These are phyloP conservation scores for Drosophila pseudotakahashii DNA, from an alignment of 2,888 invertebrate species.

Conservation along the genomic window DNA sequence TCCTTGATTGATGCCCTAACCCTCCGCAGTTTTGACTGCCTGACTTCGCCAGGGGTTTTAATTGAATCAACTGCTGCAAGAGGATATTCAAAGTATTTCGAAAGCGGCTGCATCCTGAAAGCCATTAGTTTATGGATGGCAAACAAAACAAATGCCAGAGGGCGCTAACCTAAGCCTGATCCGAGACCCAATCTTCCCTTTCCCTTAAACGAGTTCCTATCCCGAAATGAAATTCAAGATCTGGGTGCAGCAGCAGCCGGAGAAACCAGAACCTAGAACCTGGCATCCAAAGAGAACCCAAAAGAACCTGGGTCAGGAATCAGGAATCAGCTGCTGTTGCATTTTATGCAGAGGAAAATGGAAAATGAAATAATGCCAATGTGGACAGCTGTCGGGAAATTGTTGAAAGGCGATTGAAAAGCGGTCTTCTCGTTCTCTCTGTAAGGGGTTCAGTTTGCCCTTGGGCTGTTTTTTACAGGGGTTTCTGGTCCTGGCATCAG, in stretches of 20 bases:
- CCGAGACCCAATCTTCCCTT: conserved; percentile 4
- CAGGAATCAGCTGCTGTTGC: conserved; percentile 72
- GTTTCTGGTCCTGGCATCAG: conserved; percentile 44
- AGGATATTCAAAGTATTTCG: conserved; percentile 58
- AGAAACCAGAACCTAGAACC: conserved; percentile 24
- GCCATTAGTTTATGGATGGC: conserved; percentile 69
- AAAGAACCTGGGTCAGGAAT: conserved; percentile 66
- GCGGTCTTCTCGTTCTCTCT: conserved; percentile 56
- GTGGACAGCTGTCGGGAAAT: conserved; percentile 75
- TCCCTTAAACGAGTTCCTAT: too few relatives aligned
- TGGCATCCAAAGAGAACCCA: too few relatives aligned
- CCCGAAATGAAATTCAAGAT: conserved; percentile 67
- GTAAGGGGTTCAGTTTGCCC: conserved; percentile 43
- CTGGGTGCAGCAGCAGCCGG: conserved; percentile 71
- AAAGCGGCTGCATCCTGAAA: conserved; percentile 28
- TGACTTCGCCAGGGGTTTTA: conserved; percentile 41
- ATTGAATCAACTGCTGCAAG: conserved; percentile 67
- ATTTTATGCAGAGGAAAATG: conserved; percentile 33
- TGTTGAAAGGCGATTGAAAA: conserved; percentile 75
- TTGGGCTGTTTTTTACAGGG: conserved; percentile 48
- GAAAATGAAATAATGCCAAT: conserved; percentile 62
- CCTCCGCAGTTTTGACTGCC: conserved; percentile 39
- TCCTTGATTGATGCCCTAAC: conserved; percentile 37
- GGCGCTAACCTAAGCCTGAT: conserved; percentile 64
- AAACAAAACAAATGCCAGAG: conserved; percentile 62